Conservation (phyloP, 2,888 invertebrate genomes). For the Balanococcus diminutus region DNA sequence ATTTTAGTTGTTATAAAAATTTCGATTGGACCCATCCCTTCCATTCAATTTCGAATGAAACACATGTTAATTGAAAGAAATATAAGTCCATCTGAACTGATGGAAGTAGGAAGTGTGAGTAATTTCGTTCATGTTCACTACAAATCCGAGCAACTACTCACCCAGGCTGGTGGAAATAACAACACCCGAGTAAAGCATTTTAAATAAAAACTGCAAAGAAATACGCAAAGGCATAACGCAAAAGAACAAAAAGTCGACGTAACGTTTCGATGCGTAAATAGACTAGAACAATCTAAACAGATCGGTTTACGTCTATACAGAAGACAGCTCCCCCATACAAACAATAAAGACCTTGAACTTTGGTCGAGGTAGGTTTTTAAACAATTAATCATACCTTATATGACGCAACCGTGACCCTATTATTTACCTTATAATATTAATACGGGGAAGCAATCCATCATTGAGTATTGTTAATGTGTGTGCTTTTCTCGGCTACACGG, state of each 20-base stretch:
- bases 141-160: no score
- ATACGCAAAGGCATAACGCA: no score
- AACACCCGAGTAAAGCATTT: no score
- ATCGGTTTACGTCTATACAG: not conserved
- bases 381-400: conserved; percentile 16
- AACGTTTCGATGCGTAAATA: not conserved
- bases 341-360: not conserved
- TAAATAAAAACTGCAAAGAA: no score
- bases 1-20: no score
- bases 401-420: not conserved
- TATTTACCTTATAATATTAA: conserved; percentile 19
- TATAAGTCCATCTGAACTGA: no score
- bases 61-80: no score
- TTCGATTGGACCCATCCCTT: no score
- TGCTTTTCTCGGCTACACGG: not conserved
- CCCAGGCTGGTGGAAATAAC: no score
- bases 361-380: not conserved
- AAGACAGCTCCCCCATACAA: not conserved
- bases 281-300: not conserved
- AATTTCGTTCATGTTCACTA: no score
- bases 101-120: no score
- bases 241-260: not conserved
- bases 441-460: not conserved
- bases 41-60: no score
- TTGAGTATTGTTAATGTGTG: not conserved